A percentile compares a stretch with the other conserved stretches of the same genome.
These are phyloP conservation scores for Metacarcinus magister DNA, from an alignment of 2,888 invertebrate genomes.

Conservation along the genomic window DNA sequence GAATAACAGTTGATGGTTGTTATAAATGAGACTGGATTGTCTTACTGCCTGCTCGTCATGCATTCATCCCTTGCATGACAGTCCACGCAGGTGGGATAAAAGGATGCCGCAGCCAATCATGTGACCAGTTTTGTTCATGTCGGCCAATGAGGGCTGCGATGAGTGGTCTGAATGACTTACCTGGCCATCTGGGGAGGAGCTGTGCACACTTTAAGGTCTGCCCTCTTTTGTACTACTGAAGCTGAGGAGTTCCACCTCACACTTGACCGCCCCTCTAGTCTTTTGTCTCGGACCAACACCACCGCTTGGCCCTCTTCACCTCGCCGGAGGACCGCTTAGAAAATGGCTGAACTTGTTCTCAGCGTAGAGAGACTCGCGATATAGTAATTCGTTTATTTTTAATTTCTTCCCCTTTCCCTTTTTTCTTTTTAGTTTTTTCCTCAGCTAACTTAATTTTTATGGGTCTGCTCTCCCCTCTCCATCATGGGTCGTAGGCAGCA, in stretches of 20 bases:
- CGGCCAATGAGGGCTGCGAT: constrained; percentile 43
- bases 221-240: not conserved
- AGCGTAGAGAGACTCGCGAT: constrained; percentile 57
- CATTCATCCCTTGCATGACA: constrained; percentile 11
- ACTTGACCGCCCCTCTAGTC: constrained; percentile 58
- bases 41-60: not conserved
- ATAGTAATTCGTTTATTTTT: constrained; percentile 58
- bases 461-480: not conserved
- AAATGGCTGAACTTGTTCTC: constrained; percentile 74
- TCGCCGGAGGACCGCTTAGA: constrained; percentile 69
- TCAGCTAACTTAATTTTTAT: constrained; percentile 38
- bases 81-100: constrained; percentile 18
- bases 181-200: constrained; percentile 42
- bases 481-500: constrained; percentile 51
- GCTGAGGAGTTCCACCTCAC: constrained; percentile 62
- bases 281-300: constrained; percentile 61
- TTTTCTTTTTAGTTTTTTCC: constrained; percentile 47
- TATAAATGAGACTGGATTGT: not conserved
- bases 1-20: not conserved
- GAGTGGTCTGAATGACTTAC: constrained; percentile 60
- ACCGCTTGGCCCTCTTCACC: constrained; percentile 63
- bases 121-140: constrained; percentile 37
- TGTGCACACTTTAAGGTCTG: constrained; percentile 8
- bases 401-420: constrained; percentile 42
- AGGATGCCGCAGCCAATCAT: constrained; percentile 42